Evolutionary conservation across 2,113 vertebrate species (phyloP), one percentile per base, ranked within the genome.

Genomic region (Sapajus apella): DNA sequence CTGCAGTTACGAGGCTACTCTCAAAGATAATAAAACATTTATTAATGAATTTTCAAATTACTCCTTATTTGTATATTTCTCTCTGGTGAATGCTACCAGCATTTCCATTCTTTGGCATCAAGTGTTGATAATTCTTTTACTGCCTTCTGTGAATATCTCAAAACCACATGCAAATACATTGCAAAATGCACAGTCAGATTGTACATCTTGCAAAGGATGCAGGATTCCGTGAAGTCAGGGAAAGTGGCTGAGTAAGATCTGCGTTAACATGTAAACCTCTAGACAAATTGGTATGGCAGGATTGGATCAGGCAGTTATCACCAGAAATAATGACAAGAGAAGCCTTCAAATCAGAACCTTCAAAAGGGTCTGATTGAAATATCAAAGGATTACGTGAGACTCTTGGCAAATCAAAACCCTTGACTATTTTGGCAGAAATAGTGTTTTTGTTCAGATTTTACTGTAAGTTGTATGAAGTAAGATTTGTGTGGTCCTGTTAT

Each of bases 371-470:
- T 68, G 87, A 89, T 45, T 96, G 27, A 80, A 87, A 58, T 85
- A 21, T 75, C 88, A 82, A 68, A 90, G 70, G 55, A 79, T 56
- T 70, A 76, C 47, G 27, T 43, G 35, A 93, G 17, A 77, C 47
- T 94, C 40, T 84, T 12, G 17, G 61, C 47, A 87, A 47, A 70
- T 95, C 18, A 43, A 21, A 89, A 35, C 6, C 35, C 9, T 93
- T 89, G 58, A 61, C 58, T 87, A 6, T 73, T 84, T 96, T 96
- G 85, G 45, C 73, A 90, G 58, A 94, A 32, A 12, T 21, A 37
- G 2, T 86, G 20, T 43, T 61, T 94, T 90, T 86, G 47, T 77
- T 32, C 52, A 96, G 9, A 76, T 94, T 86, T 87, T 72, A 73
- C 30, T 79, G 1, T n/a, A 66, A 72, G 20, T 80, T 70, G 32